A percentile compares a stretch with the other conserved stretches of the same genome.
These are phyloP conservation scores for Isoperla grammatica DNA, from an alignment of 2,888 invertebrate genomes.

Conservation along the genomic window DNA sequence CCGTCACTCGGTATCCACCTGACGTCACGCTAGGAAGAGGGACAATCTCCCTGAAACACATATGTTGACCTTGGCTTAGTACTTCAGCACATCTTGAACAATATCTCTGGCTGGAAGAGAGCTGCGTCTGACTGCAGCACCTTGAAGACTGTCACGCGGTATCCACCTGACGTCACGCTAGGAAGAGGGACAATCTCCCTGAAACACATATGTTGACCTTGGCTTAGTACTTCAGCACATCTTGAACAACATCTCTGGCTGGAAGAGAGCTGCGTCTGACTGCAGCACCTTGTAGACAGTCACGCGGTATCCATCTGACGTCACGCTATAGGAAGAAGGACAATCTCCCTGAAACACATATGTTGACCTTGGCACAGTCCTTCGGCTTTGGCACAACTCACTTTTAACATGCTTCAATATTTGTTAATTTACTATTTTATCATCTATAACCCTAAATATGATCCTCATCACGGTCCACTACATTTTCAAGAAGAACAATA, in stretches of 20 bases:
- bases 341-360: constrained; percentile 13
- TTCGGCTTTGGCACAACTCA: too few relatives aligned
- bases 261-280: constrained; percentile 2
- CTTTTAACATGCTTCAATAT: too few relatives aligned
- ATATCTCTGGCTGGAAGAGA: constrained; percentile 4
- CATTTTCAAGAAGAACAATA: too few relatives aligned
- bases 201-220: constrained; percentile 2
- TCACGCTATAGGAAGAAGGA: constrained; percentile 3
- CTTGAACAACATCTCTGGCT: constrained; percentile 14
- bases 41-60: constrained; percentile 14
- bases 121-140: constrained; percentile 1
- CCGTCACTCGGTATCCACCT: constrained; percentile 8
- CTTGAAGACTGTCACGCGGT: constrained; percentile 5
- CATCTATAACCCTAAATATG: too few relatives aligned
- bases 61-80: too few relatives aligned
- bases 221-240: constrained; percentile 8
- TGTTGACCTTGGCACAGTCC: too few relatives aligned
- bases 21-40: constrained; percentile 1
- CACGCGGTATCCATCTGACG: constrained; percentile 12
- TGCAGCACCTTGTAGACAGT: background rate
- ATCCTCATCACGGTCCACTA: too few relatives aligned
- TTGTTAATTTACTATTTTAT: too few relatives aligned
- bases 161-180: background rate
- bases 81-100: constrained; percentile 4
- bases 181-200: constrained; percentile 10